Evolutionary conservation across 2,888 invertebrate genomes (phyloP).

Genomic region (Danaus chrysippus): DNA sequence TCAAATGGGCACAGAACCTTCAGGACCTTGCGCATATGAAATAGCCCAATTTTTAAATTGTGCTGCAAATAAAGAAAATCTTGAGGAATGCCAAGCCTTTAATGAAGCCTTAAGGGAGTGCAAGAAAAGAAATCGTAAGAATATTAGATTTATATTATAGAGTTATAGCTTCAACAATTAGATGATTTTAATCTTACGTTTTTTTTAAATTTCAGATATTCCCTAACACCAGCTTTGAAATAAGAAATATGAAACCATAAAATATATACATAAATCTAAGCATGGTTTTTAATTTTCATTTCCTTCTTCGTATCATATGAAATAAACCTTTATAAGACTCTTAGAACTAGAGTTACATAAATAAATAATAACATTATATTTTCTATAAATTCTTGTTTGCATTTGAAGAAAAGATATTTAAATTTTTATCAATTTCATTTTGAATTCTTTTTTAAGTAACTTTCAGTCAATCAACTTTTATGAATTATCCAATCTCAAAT

Average conservation of each 20-base stretch:
- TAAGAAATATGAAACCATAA: neutral
- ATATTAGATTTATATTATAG: neutral
- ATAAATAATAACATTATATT: too few species aligned
- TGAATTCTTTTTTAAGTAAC: too few species aligned
- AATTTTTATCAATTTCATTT: too few species aligned
- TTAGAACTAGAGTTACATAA: too few species aligned
- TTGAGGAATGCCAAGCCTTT: conserved; percentile 94
- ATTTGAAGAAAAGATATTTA: too few species aligned
- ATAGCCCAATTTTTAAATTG: conserved; percentile 97
- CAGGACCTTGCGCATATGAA: conserved; percentile 94
- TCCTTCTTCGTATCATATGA: too few species aligned
- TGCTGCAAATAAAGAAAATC: conserved; percentile 88
- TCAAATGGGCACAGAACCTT: conserved; percentile 68
- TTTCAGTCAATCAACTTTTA: too few species aligned
- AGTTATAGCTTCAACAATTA: conserved; percentile 10
- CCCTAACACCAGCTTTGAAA: conserved; percentile 28
- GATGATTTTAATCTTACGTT: conserved; percentile 1
- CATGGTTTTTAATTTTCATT: too few species aligned
- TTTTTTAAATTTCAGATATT: conserved; percentile 37
- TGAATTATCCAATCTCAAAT: too few species aligned
- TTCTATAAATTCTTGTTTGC: too few species aligned
- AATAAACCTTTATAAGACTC: too few species aligned
- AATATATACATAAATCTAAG: neutral
- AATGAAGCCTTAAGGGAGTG: conserved; percentile 97
- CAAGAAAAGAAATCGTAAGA: conserved; percentile 86